Conservation (phyloP, 2,888 invertebrate species). For the Chaetogeoica ovagalla region DNA sequence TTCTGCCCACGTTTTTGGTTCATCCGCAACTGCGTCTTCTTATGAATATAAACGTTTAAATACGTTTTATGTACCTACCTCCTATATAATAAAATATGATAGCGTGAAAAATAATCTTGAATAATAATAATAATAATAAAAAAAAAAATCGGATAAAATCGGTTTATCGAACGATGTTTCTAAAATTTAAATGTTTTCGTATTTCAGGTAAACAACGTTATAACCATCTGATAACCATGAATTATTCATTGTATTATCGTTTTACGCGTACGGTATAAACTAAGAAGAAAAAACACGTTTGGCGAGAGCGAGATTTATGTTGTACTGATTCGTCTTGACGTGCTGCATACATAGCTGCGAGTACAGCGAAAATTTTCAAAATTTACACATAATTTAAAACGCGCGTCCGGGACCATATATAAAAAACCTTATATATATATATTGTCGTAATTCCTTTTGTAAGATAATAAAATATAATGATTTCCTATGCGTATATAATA, state of each 20-base stretch:
- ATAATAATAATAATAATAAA: no score
- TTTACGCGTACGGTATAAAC: slow-evolving; percentile 1
- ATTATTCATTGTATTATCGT: slow-evolving; percentile 35
- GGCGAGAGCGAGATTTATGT: slow-evolving; percentile 29
- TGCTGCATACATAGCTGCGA: not conserved
- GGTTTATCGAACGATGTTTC: slow-evolving; percentile 20
- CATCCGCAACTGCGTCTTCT: not conserved
- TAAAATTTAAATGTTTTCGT: slow-evolving; percentile 20
- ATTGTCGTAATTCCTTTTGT: no score
- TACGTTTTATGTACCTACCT: no score
- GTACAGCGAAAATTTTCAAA: slow-evolving; percentile 11
- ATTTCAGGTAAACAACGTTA: slow-evolving; percentile 10
- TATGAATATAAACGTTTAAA: no score
- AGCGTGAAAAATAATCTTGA: slow-evolving; percentile 36
- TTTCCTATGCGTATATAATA: no score
- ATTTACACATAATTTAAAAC: slow-evolving; percentile 13
- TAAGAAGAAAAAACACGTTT: slow-evolving; percentile 37
- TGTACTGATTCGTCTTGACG: slow-evolving; percentile 12
- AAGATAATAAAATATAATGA: no score
- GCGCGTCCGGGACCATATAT: not conserved
- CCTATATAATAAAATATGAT: not conserved
- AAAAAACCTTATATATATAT: no score
- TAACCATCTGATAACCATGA: slow-evolving; percentile 37
- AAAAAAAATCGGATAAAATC: slow-evolving; percentile 39
- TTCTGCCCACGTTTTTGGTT: slow-evolving; percentile 22